phyloP scores from a whole-genome alignment of 2,888 invertebrate genomes.

The Oxystoma pomonae region DNA sequence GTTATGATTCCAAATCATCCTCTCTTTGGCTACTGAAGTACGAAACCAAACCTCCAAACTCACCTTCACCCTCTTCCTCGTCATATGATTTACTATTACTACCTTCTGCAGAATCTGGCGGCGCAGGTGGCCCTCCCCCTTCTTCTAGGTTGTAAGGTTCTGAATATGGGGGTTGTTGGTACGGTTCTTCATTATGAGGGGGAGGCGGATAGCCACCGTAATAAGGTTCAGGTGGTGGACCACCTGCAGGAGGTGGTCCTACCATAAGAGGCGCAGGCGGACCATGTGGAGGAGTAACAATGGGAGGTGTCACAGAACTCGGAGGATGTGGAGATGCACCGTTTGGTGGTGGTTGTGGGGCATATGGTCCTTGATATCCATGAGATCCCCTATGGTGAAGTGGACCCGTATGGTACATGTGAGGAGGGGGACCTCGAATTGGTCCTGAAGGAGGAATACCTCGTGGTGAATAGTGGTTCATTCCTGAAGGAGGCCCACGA shows the following conservation, averaged over 20 bases:
- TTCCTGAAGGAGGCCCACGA: conserved; percentile 16
- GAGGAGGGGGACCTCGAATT: conserved; percentile 8
- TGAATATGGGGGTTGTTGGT: conserved; percentile 12
- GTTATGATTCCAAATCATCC: conserved; percentile 78
- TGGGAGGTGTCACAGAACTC: conserved; percentile 10
- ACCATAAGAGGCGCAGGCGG: conserved; percentile 20
- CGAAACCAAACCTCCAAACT: conserved; percentile 86
- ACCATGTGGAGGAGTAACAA: conserved; percentile 12
- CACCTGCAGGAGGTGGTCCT: conserved; percentile 44
- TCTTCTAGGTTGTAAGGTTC: conserved; percentile 5
- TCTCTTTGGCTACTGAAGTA: conserved; percentile 89
- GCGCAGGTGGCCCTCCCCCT: background rate
- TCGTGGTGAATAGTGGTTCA: conserved; percentile 35
- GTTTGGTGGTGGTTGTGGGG: background rate
- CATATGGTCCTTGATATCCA: conserved; percentile 3
- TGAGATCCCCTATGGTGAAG: background rate
- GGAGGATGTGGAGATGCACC: conserved; percentile 5
- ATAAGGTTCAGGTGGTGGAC: conserved; percentile 21
- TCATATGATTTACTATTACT: conserved; percentile 42
- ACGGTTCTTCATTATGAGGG: conserved; percentile 29
- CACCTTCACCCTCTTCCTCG: conserved; percentile 57
- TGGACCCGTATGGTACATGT: too few relatives aligned
- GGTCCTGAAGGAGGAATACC: conserved; percentile 15
- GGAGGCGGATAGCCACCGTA: conserved; percentile 17
- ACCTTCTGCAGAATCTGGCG: conserved; percentile 6